Evolutionary conservation across 2,797 vertebrate genomes (phyloP), one percentile per base, ranked within the genome.

Genomic region (Lates japonicus): DNA sequence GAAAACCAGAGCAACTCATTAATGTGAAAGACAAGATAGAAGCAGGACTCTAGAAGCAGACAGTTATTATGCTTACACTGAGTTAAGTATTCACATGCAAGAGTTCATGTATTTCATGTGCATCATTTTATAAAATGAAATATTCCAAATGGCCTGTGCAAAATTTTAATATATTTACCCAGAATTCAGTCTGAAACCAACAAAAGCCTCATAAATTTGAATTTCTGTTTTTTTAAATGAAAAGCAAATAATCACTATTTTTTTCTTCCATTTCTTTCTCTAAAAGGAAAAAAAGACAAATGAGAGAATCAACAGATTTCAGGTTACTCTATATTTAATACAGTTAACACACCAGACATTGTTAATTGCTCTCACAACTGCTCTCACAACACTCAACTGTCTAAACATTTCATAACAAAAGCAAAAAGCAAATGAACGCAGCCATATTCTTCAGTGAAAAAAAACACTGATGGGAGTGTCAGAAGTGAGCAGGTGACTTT

Each of bases 141-240:
- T 37, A 61, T 48, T 46, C 10, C 5, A 46, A 4, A n/a, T 25
- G 22, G 12, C 20, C 14, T 33, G 5, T 41, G 25, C 13, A 49
- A 58, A 16, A 39, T 60, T 39, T 59, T 48, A 2, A 35, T 46
- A 39, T 10, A 39, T 29, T 37, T 52, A 1, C 14, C n/a, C 6
- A 44, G 39, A 20, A 35, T 58, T 58, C 31, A 35, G 31, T 58
- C 55, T 58, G 31, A 19, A 59, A 68, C 25, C 42, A 68, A 44
- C 35, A 46, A 20, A 48, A 13, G 14, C 20, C 0, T n/a, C 22
- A 37, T 48, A 39, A 13, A 58, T 7, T 33, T 39, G 19, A 17
- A 58, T 42, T 48, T 64, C 10, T 65, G 25, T 41, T 14, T 71
- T 70, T 64, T 29, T 55, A 59, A 70, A 62, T 35, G 3, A 52